phyloP scores from a whole-genome alignment of 2,797 vertebrate species.

The Esox lucius region DNA sequence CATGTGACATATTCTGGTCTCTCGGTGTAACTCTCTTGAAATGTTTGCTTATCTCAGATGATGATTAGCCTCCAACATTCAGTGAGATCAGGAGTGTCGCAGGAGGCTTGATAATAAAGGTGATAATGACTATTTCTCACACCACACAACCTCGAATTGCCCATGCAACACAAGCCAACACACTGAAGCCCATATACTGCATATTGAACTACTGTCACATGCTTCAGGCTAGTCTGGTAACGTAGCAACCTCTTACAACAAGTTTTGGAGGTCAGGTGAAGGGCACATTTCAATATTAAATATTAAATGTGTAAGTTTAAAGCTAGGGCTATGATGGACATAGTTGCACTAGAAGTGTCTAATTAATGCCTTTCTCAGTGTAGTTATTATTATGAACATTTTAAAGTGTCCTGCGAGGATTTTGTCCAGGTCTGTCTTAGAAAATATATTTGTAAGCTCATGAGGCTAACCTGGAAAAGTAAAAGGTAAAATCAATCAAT shows the following conservation, averaged over 20 bases:
- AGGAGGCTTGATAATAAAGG: neutral
- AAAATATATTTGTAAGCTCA: neutral
- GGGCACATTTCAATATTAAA: neutral
- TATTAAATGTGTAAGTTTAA: neutral
- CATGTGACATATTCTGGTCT: constrained; percentile 1
- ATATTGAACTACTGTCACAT: neutral
- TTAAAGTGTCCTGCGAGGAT: no score
- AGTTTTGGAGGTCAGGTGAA: neutral
- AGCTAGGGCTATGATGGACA: no score
- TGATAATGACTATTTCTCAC: neutral
- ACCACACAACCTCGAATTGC: neutral
- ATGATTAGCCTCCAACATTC: neutral
- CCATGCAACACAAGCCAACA: neutral
- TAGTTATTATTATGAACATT: no score
- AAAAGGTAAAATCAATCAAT: no score
- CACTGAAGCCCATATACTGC: neutral
- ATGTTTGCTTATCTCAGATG: neutral
- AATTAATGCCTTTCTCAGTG: no score
- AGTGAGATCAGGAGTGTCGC: neutral
- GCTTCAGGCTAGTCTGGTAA: neutral
- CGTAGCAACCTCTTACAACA: neutral
- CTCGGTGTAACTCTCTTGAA: neutral
- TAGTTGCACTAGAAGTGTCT: no score
- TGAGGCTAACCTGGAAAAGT: no score
- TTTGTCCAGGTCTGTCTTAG: neutral